Percentiles rank a stretch among this genome's conserved stretches.
phyloP scores from a whole-genome alignment of 2,113 vertebrate genomes.

The Oreocharis arfaki region DNA sequence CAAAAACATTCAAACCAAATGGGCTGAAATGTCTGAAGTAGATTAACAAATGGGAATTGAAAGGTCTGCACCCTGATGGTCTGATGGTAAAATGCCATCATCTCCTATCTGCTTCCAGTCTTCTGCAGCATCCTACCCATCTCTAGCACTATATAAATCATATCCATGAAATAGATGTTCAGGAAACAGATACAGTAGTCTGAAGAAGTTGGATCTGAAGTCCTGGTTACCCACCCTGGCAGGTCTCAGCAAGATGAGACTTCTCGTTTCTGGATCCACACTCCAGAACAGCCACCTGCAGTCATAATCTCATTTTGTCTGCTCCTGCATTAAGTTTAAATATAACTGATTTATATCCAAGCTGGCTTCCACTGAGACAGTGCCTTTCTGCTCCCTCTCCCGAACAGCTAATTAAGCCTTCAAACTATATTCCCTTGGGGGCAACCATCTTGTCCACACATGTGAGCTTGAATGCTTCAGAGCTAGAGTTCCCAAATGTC shows the following conservation, averaged over 20 bases:
- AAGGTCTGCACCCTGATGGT: background rate
- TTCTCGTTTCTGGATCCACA: accelerated
- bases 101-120: background rate
- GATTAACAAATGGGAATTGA: background rate
- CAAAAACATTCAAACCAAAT: background rate
- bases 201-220: background rate
- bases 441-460: background rate
- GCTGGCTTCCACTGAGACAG: background rate
- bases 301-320: background rate
- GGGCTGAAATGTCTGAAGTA: background rate
- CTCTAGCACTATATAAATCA: background rate
- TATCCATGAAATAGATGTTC: background rate
- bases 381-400: background rate
- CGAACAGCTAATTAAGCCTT: background rate
- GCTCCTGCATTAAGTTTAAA: background rate
- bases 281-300: background rate
- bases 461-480: background rate
- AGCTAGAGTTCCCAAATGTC: background rate
- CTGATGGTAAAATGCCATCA: background rate
- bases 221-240: background rate
- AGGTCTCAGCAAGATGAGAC: background rate
- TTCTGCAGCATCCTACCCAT: background rate
- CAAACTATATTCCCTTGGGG: background rate
- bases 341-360: background rate
- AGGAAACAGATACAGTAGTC: background rate